Base-by-base conservation (phyloP, 1,140 invertebrate species). In the Drosophila sp. region DNA sequence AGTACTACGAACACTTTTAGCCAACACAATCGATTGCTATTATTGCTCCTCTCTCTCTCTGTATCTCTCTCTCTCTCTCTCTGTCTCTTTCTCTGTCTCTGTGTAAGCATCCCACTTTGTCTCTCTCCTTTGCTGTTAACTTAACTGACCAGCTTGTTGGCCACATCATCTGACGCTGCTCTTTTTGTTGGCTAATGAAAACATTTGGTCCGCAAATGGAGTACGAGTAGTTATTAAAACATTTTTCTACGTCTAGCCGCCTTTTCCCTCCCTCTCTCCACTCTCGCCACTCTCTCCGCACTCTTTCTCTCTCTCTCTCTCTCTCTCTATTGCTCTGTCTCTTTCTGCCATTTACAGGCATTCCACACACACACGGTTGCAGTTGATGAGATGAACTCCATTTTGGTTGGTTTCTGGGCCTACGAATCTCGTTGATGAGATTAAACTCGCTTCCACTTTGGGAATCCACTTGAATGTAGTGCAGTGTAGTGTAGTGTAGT, bases 151-250 rank as follows among this genome's bases (percentile, higher is more conserved):
- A 65, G 45, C 36, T 67, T 58, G 11, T 21, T 58, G 46, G 21
- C 66, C 46, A 43, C 25, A 51, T 46, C 53, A 29, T 9, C 40
- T 29, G 34, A 40, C 45, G 14, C 21, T 70, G 58, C 14, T 41
- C 43, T 59, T 53, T 72, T 77, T 83, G 72, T 56, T 69, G 76
- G 75, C 83, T 89, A 87, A 86, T 86, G 82, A 86, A 86, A 87
- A 87, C 82, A 87, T 86, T 86, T 81, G 78, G 64, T 46, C 46
- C 40, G 32, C 64, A 59, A 74, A 61, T 48, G 51, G 67, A 77
- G 66, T 66, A 72, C 81, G 54, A 80, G 72, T 76, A 66, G 82
- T 82, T 87, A 86, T 86, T 86, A 86, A 87, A 86, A 86, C 87
- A 86, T 78, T 87, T 86, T 86, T 59, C 36, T 54, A 75, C 87